Conservation (phyloP, 1,140 invertebrate genomes). For the Diorhabda elongata region DNA sequence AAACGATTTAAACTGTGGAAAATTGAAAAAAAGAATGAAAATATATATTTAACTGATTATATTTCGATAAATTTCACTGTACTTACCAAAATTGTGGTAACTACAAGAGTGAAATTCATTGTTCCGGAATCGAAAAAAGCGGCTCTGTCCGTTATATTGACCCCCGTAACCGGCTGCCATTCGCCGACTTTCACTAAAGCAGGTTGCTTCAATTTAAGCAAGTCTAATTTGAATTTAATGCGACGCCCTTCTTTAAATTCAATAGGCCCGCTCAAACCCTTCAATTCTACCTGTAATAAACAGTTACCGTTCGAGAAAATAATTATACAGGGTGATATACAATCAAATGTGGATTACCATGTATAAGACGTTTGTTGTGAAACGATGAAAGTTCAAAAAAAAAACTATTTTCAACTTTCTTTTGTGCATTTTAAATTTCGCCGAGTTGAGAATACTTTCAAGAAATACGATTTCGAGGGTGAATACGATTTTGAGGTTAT, state of each 20-base stretch:
- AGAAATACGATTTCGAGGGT: too few relatives aligned
- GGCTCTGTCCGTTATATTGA: conserved; percentile 78
- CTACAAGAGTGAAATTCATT: conserved; percentile 82
- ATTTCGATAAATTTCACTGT: not conserved
- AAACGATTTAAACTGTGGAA: not conserved
- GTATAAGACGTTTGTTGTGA: too few relatives aligned
- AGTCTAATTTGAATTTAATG: conserved; percentile 69
- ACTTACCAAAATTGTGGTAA: conserved; percentile 83
- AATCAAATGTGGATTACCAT: too few relatives aligned
- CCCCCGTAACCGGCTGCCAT: conserved; percentile 69
- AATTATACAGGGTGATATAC: too few relatives aligned
- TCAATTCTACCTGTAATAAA: conserved; percentile 62
- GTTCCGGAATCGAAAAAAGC: conserved; percentile 79
- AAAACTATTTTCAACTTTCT: too few relatives aligned
- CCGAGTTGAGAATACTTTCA: too few relatives aligned
- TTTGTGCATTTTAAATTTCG: too few relatives aligned
- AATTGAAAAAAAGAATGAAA: not conserved
- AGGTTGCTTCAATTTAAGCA: conserved; percentile 72
- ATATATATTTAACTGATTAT: conserved; percentile 3
- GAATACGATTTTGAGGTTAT: too few relatives aligned
- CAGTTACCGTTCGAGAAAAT: too few relatives aligned
- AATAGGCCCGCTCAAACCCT: conserved; percentile 72
- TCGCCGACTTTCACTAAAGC: conserved; percentile 75
- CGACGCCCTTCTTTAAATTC: conserved; percentile 74
- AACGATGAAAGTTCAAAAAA: too few relatives aligned